phyloP scores from a whole-genome alignment of 2,797 vertebrate species.

The Phataginus tetradactyla region DNA sequence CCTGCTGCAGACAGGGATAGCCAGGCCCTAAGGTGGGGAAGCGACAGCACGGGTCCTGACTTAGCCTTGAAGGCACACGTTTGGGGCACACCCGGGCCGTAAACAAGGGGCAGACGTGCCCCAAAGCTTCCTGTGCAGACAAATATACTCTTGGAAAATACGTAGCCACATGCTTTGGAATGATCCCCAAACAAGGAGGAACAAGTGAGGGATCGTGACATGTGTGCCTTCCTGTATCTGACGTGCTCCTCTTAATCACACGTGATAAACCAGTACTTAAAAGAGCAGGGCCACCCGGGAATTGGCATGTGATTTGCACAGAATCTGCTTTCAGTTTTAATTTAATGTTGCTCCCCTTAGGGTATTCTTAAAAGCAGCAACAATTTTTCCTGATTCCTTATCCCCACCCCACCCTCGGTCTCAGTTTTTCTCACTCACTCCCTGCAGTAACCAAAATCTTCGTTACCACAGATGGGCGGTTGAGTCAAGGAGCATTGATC shows the following conservation, averaged over 20 bases:
- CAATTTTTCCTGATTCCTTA: slow-evolving; percentile 8
- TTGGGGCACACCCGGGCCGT: not conserved
- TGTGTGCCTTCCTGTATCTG: not conserved
- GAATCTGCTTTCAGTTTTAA: slow-evolving; percentile 64
- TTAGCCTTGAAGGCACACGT: not conserved
- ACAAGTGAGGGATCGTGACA: not conserved
- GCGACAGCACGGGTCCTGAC: not conserved
- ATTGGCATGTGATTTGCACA: not conserved
- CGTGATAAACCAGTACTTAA: slow-evolving; percentile 44
- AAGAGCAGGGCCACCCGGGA: slow-evolving; percentile 43
- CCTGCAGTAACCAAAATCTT: not conserved
- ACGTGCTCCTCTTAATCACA: slow-evolving; percentile 41
- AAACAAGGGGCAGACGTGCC: not conserved
- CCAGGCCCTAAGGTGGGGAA: not conserved
- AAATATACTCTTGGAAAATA: not conserved
- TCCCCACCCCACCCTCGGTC: not conserved
- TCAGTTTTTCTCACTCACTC: not conserved
- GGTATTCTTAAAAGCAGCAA: slow-evolving; percentile 34
- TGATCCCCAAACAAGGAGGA: not conserved
- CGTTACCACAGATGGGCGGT: not conserved
- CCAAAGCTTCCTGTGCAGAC: not conserved
- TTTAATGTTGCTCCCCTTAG: slow-evolving; percentile 48
- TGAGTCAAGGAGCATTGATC: not conserved
- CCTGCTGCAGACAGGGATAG: too few species aligned
- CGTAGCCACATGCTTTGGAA: not conserved